phyloP scores from a whole-genome alignment of 23 tunicate genomes.

The Diplosoma virens region DNA sequence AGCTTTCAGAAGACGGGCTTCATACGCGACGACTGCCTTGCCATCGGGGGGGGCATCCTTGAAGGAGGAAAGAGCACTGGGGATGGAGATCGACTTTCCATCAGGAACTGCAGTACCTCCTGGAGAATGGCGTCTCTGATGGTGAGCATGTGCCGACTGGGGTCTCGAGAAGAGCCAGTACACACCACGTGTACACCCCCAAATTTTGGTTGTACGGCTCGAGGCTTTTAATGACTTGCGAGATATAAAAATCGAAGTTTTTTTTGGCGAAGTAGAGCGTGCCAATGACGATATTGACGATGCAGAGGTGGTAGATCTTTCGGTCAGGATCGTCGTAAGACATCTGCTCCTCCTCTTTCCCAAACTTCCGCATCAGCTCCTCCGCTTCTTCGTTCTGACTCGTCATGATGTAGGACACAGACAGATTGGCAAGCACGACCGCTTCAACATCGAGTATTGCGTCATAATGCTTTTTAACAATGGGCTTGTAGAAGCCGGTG shows the following conservation, averaged over 20 bases:
- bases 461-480: slow-evolving; percentile 95
- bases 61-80: too few species aligned
- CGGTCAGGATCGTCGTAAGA: slow-evolving; percentile 98
- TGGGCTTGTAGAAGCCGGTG: slow-evolving; percentile 96
- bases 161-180: slow-evolving; percentile 83
- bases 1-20: slow-evolving; percentile 83
- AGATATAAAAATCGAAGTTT: slow-evolving; percentile 91
- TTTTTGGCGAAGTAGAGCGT: slow-evolving; percentile 92
- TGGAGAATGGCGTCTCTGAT: slow-evolving; percentile 75
- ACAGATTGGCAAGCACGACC: slow-evolving; percentile 95
- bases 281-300: slow-evolving; percentile 94
- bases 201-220: slow-evolving; percentile 97
- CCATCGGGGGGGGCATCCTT: too few species aligned
- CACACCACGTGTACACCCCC: slow-evolving; percentile 98
- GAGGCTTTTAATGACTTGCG: slow-evolving; percentile 91
- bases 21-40: slow-evolving; percentile 88
- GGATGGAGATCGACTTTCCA: too few species aligned
- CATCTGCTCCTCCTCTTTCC: slow-evolving; percentile 95
- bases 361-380: slow-evolving; percentile 97
- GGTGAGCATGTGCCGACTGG: slow-evolving; percentile 88
- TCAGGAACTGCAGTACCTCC: slow-evolving; percentile 71
- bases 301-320: slow-evolving; percentile 91
- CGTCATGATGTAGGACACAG: slow-evolving; percentile 98
- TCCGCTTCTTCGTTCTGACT: slow-evolving; percentile 99
- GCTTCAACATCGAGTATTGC: slow-evolving; percentile 93